Evolutionary conservation across 2,888 invertebrate genomes (phyloP), one percentile per base, ranked within the genome.

Genomic region (Nesidiocoris tenuis): DNA sequence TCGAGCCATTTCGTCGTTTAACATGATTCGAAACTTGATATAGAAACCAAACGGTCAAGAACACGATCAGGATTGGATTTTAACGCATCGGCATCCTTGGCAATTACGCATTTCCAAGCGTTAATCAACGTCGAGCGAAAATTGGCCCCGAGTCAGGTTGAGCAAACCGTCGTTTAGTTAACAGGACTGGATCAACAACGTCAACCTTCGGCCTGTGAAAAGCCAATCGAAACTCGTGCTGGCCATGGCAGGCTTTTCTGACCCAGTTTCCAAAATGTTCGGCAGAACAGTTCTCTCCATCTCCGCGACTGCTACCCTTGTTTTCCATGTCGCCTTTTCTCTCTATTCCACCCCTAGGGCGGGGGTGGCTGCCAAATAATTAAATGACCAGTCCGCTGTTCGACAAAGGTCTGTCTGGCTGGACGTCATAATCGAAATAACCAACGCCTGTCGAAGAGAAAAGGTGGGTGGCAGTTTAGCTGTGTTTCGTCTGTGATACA

Each of bases 241-340:
- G 19, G 7, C 39, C 39, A 12, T 39, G 39, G 39, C 39, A 39
- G 65, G 39, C 25, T 65, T 65, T 65, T 65, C 65, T 25, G 65
- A 65, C 65, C 65, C 25, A 65, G 23, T 65, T 65, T 65, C 65
- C 24, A 18, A 23, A 39, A 39, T 39, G 39, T 39, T 39, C 39
- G 39, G 39, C 39, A 7, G 39, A n/a, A 39, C 12, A 39, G 39
- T 39, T 12, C 5, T 12, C 39, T 39, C n/a, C n/a, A n/a, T 39
- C 39, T 12, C 39, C 39, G 12, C 39, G 3, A 12, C 39, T 39
- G 39, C 39, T 39, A 3, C 3, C 39, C 39, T 39, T 39, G 39
- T 39, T 39, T 39, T 39, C 12, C 39, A 39, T 12, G 3, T 39
- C 39, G 12, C 5, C n/a, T 39, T 39, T 39, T 12, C 39, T 39